Percentiles rank a stretch among this genome's conserved stretches.
Conservation (phyloP, 2,888 invertebrate genomes). For the Cerastis leucographa region DNA sequence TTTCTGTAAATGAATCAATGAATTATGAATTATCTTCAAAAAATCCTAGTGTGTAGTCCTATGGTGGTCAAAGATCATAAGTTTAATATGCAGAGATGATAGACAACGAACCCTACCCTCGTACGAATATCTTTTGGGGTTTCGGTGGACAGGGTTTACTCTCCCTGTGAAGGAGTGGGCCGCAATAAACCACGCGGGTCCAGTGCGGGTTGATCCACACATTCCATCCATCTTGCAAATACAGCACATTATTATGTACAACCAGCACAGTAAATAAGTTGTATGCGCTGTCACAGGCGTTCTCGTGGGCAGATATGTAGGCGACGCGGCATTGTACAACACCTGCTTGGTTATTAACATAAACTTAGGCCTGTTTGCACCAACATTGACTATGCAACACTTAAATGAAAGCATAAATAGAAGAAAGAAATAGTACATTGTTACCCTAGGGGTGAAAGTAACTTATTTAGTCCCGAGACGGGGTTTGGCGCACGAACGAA, state of each 20-base stretch:
- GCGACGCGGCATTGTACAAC: conserved; percentile 46
- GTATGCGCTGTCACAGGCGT: conserved; percentile 50
- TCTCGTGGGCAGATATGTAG: conserved; percentile 52
- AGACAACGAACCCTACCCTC: background rate
- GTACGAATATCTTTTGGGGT: background rate
- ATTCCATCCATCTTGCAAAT: background rate
- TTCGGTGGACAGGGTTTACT: background rate
- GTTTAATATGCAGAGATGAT: background rate
- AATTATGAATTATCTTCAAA: background rate
- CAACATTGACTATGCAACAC: background rate
- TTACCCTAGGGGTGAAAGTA: no score
- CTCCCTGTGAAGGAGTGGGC: background rate
- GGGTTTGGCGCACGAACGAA: no score
- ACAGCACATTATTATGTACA: background rate
- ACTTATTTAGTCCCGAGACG: no score
- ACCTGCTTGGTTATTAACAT: conserved; percentile 56
- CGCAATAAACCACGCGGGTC: background rate
- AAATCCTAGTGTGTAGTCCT: background rate
- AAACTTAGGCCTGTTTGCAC: conserved; percentile 9
- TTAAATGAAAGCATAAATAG: background rate
- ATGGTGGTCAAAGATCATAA: background rate
- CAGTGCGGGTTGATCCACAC: background rate
- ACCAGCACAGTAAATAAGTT: conserved; percentile 32
- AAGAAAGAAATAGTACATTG: no score
- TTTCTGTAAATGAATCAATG: no score